Evolutionary conservation across 2,888 invertebrate genomes (phyloP).

Genomic region (Autographa gamma): DNA sequence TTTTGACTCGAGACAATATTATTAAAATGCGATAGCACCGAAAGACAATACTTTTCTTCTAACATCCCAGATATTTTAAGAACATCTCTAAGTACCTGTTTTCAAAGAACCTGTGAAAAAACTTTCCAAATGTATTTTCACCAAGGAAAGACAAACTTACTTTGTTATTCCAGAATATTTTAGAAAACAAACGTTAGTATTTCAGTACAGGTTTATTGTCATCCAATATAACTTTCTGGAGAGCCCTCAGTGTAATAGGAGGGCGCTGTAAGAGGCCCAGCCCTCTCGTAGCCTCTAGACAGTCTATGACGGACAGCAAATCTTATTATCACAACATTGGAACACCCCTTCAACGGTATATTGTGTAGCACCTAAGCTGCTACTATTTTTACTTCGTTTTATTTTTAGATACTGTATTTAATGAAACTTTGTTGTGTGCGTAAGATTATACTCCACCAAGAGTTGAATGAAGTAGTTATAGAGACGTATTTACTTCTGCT

Average conservation of each 20-base stretch:
- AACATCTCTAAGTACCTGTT: too few relatives aligned
- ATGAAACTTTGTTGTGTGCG: too few relatives aligned
- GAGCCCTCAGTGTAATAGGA: conserved; percentile 35
- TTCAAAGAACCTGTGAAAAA: too few relatives aligned
- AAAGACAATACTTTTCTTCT: too few relatives aligned
- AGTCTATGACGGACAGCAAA: conserved; percentile 20
- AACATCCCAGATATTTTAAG: too few relatives aligned
- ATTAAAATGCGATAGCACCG: too few relatives aligned
- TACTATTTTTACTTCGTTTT: too few relatives aligned
- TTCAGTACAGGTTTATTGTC: conserved; percentile 10
- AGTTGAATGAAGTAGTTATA: too few relatives aligned
- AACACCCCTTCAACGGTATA: conserved; percentile 1
- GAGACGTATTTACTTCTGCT: too few relatives aligned
- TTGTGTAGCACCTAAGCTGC: background rate
- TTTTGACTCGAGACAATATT: too few relatives aligned
- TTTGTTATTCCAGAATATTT: background rate
- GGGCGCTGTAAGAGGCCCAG: conserved; percentile 13
- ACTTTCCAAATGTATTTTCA: background rate
- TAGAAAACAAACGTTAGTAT: background rate
- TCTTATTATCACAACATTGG: conserved; percentile 31
- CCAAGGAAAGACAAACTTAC: background rate
- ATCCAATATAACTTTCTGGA: conserved; percentile 27
- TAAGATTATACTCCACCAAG: too few relatives aligned
- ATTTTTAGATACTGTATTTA: too few relatives aligned
- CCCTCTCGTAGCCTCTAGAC: conserved; percentile 24